Evolutionary conservation across 2,888 invertebrate species (phyloP), one percentile per base, ranked within the genome.

Genomic region (Luffia ferchaultella): DNA sequence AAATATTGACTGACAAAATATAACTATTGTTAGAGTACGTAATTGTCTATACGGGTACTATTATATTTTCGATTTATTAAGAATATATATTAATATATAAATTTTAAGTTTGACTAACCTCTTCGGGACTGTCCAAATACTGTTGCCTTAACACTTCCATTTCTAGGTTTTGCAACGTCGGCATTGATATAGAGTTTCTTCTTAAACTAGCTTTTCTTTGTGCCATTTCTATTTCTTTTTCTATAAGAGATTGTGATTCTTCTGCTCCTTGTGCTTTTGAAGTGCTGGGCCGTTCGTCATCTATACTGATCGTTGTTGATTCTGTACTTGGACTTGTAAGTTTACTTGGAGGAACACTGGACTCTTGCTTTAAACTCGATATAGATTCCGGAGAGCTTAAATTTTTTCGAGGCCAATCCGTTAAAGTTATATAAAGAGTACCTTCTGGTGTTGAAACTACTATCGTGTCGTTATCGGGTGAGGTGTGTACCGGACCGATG

Each of bases 181-280:
- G 93, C 83, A 93, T 85, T 1, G 93, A 92, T 54, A 91, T 89
- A 1, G 92, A 91, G 58, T 91, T 90, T 57, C 90, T 86, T 48
- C 91, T 82, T 48, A 68, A 71, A 2, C 67, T 66, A 53, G 62
- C 65, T 51, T 76, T 71, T 17, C 41, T 49, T 17, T 41, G 7
- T 42, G 65, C 50, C 15, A 62, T 62, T 12, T 67, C 59, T 50
- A 54, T 60, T 54, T 82, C 79, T 20, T 64, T 67, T 19, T 62
- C 61, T 54, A 78, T 75, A 58, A 77, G 41, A 40, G 65, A 64
- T 50, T 60, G 64, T 0, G 76, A 74, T 20, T 79, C 79, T 42
- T 57, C 55, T 1, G 68, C 73, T 2, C 70, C 76, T 41, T 61
- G 63, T 1, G 62, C 64, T 50, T 70, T 74, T 0, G 74, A 74